Base-by-base conservation (phyloP, 2,888 invertebrate genomes). In the Lordiphosa andalusiaca region DNA sequence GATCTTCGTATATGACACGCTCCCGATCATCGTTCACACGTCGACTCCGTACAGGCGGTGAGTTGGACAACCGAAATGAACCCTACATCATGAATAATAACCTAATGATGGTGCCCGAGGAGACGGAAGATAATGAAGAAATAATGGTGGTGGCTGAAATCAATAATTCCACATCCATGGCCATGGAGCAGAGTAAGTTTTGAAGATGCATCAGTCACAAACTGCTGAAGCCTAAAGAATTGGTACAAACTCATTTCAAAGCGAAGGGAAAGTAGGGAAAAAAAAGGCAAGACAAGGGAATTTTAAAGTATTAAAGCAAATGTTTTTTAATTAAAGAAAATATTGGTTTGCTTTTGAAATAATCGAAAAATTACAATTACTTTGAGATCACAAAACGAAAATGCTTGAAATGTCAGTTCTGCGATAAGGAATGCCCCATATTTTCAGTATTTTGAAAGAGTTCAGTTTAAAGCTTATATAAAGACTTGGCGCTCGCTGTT, bases 1-100 rank as follows among this genome's bases (percentile, higher is more conserved):
- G 85, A 12, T 88, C 89, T 4, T 86, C 88, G 0, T 84, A 77
- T 39, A 62, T 85, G 33, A 86, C 80, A 0, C 73, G 86, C 10
- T 85, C 85, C 6, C 68, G 86, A 9, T 84, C 84, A 12, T 82
- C 88, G 2, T 77, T 85, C 12, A 82, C 70, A 3, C 77, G 75
- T 3, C 74, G 83, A 0, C n/a, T 78, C 35, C 82, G 86, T 5
- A 54, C 58, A n/a, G 40, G 33, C 4, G 30, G 30, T 0, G 71
- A 64, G 0, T 4, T 42, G 12, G 69, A 71, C 1, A 67, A 63
- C 37, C 83, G 83, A 4, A 51, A 51, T 4, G 73, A 69, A 9
- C 62, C 70, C 37, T 68, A 72, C 7, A 61, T 59, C 52, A 44
- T 77, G 53, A 80, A 78, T 44, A 84, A 82, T 44, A 86, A 85